phyloP scores from a whole-genome alignment of 1,140 invertebrate species.

The Cotesia typhae region DNA sequence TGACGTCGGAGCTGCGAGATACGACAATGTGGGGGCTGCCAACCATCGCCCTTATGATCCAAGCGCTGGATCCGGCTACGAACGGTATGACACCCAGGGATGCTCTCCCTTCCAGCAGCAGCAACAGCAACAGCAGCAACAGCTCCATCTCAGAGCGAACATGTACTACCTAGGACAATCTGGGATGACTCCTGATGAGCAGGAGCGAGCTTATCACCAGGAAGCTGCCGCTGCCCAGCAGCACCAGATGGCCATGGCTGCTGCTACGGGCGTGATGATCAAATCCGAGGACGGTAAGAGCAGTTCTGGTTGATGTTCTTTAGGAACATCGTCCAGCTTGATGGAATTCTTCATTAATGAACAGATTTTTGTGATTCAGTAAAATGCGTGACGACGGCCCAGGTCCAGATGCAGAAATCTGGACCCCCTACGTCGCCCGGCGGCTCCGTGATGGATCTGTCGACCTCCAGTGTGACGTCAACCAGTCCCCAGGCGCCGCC shows the following conservation, averaged over 20 bases:
- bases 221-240: conserved; percentile 68
- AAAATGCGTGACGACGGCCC: conserved; percentile 81
- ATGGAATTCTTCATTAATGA: not conserved
- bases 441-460: conserved; percentile 85
- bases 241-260: conserved; percentile 71
- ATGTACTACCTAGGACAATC: conserved; percentile 69
- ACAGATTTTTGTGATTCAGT: conserved; percentile 66
- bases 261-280: conserved; percentile 67
- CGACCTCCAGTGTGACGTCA: conserved; percentile 83
- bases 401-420: conserved; percentile 70
- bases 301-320: conserved; percentile 2
- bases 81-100: conserved; percentile 73
- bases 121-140: conserved; percentile 68
- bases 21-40: conserved; percentile 68
- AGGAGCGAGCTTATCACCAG: conserved; percentile 71
- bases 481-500: conserved; percentile 81
- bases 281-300: conserved; percentile 71
- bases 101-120: conserved; percentile 69
- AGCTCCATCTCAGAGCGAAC: conserved; percentile 62
- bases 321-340: not conserved
- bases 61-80: conserved; percentile 73
- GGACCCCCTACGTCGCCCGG: conserved; percentile 74
- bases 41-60: conserved; percentile 72
- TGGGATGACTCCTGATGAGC: conserved; percentile 65
- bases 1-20: conserved; percentile 66